Base-by-base conservation (phyloP, 2,797 vertebrate genomes). In the Enoplosus armatus region DNA sequence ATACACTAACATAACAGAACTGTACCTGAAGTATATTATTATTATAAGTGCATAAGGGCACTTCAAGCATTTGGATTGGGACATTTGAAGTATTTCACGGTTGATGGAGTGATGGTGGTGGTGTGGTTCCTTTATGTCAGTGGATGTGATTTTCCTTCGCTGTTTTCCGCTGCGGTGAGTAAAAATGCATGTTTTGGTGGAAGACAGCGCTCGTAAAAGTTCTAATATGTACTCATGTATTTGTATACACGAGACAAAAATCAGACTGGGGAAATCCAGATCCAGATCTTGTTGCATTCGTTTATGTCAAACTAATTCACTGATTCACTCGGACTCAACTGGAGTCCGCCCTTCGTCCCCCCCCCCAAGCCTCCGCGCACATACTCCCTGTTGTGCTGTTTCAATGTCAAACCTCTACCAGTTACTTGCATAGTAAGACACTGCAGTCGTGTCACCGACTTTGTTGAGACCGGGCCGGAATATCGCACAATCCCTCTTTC, bases 381-480 rank as follows among this genome's bases (percentile, higher is more conserved):
- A 37, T 35, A 1, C n/a, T 9, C 54, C 12, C 3, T 39, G 27
- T 4, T 3, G 31, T 37, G 37, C 56, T 12, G 20, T 45, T 43
- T 77, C 39, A 73, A 3, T 65, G 43, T 48, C 63, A 81, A 35
- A 65, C 12, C 16, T 64, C 26, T 33, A 26, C 14, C 29, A 43
- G 15, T 31, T 51, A 47, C 62, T 22, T 56, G 18, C 33, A 47
- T 33, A 15, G 1, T 51, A 10, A 66, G 39, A 77, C 39, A 22
- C 27, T 24, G 26, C n/a, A 35, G 51, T n/a, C 35, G 14, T 39
- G 47, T 72, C 64, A 63, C 65, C 47, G 47, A 22, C 45, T 61
- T 37, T 77, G 39, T 68, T 51, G 39, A 50, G 43, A 47, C 14
- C 54, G 29, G 72, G 37, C 59, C 39, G 16, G 26, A 76, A 76